Evolutionary conservation across 2,888 invertebrate species (phyloP), one percentile per base, ranked within the genome.

Genomic region (Ophion obscuratus): DNA sequence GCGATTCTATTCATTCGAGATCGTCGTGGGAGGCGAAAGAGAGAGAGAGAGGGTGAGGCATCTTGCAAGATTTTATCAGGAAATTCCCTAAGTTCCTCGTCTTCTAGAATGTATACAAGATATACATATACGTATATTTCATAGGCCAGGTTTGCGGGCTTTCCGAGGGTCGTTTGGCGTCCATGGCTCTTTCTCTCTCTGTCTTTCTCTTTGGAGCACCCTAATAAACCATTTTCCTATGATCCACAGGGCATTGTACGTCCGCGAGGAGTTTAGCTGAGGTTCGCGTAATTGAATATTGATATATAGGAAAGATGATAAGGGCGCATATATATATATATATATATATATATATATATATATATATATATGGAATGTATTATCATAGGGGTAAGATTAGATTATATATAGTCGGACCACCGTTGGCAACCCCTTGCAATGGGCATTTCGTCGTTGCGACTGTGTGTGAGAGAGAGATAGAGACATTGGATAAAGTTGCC

Each of bases 281-380:
- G 88, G 84, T 76, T 79, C 84, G 73, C 85, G 89, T 92, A 92
- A 92, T 92, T 92, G 91, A 92, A 92, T 92, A 91, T 91, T 91
- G 91, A 90, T 92, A 91, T 91, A 91, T 90, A 88, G 88, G 89
- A 81, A 74, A 88, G 89, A 90, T 89, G 87, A 87, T 88, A 87
- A 86, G 87, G 86, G 68, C 88, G 88, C 44, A 59, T 64, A 10
- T 27, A 67, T 67, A 67, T 74, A 67, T 81, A 67, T 76, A n/a
- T 20, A n/a, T 77, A 57, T n/a, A 88, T 88, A 89, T 88, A 89
- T 73, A 79, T 78, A 71, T 77, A 57, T n/a, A 88, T 89, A 89
- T 77, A 57, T n/a, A 88, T 89, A 89, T 88, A 89, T 73, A 79
- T 78, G 68, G 83, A 87, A 89, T 87, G 84, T 85, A 89, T 88